Evolutionary conservation across 2,113 vertebrate genomes (phyloP).

Genomic region (Gymnarchus niloticus): DNA sequence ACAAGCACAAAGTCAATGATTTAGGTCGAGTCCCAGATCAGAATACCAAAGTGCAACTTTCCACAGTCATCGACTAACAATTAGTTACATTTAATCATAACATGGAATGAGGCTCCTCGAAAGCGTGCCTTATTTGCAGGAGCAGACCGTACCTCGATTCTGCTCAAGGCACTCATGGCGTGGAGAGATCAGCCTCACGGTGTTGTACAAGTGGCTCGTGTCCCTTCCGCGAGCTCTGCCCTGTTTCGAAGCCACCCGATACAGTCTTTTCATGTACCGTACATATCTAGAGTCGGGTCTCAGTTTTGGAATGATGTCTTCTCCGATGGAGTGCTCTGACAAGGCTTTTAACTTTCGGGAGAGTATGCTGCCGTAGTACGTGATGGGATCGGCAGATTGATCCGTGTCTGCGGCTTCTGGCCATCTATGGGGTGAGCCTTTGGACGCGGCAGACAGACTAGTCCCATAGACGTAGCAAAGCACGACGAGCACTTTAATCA

Average conservation of each 20-base stretch:
- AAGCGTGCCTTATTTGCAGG: background rate
- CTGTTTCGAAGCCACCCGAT: slow-evolving; percentile 69
- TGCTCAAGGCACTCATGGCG: slow-evolving; percentile 58
- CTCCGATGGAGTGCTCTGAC: slow-evolving; percentile 57
- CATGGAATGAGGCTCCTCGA: background rate
- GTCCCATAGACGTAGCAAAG: slow-evolving; percentile 32
- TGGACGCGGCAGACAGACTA: slow-evolving; percentile 36
- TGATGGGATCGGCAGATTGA: background rate
- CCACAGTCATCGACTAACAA: background rate
- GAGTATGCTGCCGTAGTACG: slow-evolving; percentile 57
- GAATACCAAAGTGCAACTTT: too few relatives aligned
- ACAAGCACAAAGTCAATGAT: background rate
- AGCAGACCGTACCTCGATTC: slow-evolving; percentile 47
- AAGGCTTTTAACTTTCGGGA: slow-evolving; percentile 73
- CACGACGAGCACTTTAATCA: slow-evolving; percentile 32
- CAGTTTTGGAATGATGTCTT: slow-evolving; percentile 38
- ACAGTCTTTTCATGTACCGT: slow-evolving; percentile 81
- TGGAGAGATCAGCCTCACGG: slow-evolving; percentile 78
- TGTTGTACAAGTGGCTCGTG: slow-evolving; percentile 71
- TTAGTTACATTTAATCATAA: background rate
- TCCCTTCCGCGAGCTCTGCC: slow-evolving; percentile 67
- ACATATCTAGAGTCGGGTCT: slow-evolving; percentile 75
- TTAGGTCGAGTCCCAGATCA: too few relatives aligned
- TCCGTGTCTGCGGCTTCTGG: slow-evolving; percentile 28
- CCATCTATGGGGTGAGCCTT: slow-evolving; percentile 27